A percentile compares a stretch with the other conserved stretches of the same genome.
Conservation (phyloP, 2,888 invertebrate genomes). For the Ectemnius lituratus region DNA sequence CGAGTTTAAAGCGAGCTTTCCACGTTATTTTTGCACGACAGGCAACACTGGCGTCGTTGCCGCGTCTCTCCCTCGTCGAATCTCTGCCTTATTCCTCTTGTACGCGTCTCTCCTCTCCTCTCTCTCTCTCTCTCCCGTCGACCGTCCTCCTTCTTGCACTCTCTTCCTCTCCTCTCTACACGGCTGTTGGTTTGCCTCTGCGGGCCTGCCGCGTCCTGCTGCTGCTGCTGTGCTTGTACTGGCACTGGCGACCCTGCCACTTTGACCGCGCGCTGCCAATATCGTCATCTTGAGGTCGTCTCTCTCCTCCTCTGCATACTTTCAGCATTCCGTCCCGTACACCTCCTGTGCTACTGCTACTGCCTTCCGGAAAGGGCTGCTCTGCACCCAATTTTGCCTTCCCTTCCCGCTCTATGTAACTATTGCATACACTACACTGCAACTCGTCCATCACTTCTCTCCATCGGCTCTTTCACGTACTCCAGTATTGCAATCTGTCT, state of each 20-base stretch:
- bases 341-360: conserved; percentile 41
- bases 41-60: conserved; percentile 64
- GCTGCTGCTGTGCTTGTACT: too few relatives aligned
- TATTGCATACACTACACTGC: too few relatives aligned
- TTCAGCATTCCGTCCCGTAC: conserved; percentile 24
- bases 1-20: conserved; percentile 65
- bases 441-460: too few relatives aligned
- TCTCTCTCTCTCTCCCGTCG: conserved; percentile 7
- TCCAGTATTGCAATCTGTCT: too few relatives aligned
- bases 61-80: conserved; percentile 57
- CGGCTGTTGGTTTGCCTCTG: conserved; percentile 7
- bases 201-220: conserved; percentile 18
- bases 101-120: conserved; percentile 29
- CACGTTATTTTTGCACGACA: conserved; percentile 69
- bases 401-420: neutral
- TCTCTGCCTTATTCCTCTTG: too few relatives aligned
- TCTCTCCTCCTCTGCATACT: conserved; percentile 46
- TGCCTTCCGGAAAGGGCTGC: conserved; percentile 5
- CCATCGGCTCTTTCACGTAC: too few relatives aligned
- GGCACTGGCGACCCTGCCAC: conserved; percentile 41
- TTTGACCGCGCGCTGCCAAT: conserved; percentile 60
- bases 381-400: conserved; percentile 22
- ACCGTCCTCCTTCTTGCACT: neutral
- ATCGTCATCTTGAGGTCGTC: conserved; percentile 61
- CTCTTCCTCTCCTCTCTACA: neutral